A percentile compares a stretch with the other conserved stretches of the same genome.
Evolutionary conservation across 2,113 vertebrate genomes (phyloP).

Genomic region (Erpornis zantholeuca): DNA sequence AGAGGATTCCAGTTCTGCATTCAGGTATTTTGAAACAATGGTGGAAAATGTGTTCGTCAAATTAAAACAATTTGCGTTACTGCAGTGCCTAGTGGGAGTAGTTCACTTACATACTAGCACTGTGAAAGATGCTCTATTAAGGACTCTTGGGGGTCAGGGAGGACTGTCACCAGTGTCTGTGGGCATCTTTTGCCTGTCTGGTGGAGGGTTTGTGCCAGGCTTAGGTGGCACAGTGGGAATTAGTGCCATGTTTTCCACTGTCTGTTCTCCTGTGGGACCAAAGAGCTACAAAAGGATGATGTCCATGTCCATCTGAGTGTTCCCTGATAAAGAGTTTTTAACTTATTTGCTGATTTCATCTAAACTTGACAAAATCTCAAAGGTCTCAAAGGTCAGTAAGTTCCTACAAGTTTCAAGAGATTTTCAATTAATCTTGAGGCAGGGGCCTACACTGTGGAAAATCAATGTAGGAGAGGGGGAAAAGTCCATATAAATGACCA

Average conservation of each 20-base stretch:
- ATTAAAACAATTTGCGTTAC: neutral
- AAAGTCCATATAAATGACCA: neutral
- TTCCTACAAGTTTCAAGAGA: neutral
- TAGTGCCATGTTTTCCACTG: neutral
- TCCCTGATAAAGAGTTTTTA: neutral
- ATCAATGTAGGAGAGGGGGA: neutral
- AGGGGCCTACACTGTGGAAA: neutral
- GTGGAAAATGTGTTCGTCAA: neutral
- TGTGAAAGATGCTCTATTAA: rapidly evolving
- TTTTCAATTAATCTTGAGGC: neutral
- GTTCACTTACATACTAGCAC: neutral
- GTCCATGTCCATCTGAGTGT: neutral
- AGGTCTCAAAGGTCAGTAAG: neutral
- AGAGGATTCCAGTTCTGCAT: neutral
- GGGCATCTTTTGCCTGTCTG: neutral
- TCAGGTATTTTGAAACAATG: neutral
- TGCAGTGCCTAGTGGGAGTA: neutral
- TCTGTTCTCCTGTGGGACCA: neutral
- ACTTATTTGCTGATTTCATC: neutral
- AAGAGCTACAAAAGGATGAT: neutral
- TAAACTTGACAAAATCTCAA: neutral
- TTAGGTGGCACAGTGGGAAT: neutral
- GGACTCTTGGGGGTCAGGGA: neutral
- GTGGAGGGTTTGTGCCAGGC: neutral
- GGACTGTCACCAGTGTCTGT: neutral